phyloP scores from a whole-genome alignment of 2,888 invertebrate species.

The Agrochola circellaris region DNA sequence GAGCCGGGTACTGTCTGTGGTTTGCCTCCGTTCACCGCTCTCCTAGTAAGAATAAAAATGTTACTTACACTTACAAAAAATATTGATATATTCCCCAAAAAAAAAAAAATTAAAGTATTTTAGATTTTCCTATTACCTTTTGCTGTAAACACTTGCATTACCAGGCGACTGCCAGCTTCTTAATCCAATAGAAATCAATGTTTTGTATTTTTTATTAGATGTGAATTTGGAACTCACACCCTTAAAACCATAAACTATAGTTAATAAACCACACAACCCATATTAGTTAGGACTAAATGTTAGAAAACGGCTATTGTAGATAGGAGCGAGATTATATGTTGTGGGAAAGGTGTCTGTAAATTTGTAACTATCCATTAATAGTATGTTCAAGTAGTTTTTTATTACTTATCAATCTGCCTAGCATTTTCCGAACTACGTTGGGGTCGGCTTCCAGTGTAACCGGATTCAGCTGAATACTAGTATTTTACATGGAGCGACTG shows the following conservation, averaged over 20 bases:
- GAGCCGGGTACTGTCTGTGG: background rate
- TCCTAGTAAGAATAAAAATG: background rate
- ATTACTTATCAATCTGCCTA: background rate
- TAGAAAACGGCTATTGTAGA: conserved; percentile 20
- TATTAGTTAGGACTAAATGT: conserved; percentile 28
- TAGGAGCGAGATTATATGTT: conserved; percentile 34
- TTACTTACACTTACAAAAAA: background rate
- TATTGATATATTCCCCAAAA: background rate
- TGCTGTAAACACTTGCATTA: conserved; percentile 5
- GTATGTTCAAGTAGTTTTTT: background rate
- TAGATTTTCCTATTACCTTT: background rate
- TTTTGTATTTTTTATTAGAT: conserved; percentile 13
- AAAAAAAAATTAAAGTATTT: background rate
- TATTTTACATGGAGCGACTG: too few relatives aligned
- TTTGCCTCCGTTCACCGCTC: background rate
- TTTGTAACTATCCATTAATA: conserved; percentile 12
- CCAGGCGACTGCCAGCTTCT: conserved; percentile 12
- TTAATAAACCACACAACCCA: conserved; percentile 31
- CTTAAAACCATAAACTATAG: conserved; percentile 9
- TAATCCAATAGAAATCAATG: conserved; percentile 9
- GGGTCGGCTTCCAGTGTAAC: too few relatives aligned
- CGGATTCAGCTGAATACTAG: too few relatives aligned
- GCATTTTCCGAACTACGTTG: background rate
- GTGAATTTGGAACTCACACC: conserved; percentile 37
- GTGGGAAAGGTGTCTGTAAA: conserved; percentile 8